Conservation (phyloP, 2,888 invertebrate species). For the Melanostoma scalare region DNA sequence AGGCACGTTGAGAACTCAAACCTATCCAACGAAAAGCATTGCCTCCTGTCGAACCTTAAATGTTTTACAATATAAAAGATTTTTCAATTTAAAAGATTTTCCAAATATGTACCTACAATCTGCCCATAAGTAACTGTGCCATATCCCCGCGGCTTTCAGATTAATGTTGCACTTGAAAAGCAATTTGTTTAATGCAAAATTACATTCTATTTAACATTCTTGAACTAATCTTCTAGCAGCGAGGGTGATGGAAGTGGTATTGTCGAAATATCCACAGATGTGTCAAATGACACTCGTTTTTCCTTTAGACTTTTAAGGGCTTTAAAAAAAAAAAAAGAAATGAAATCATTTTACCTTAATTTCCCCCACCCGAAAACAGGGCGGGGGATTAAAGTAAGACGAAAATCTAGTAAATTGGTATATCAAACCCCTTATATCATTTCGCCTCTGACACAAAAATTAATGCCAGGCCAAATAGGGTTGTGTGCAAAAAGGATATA, state of each 20-base stretch:
- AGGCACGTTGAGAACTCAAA: no score
- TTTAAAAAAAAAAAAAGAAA: constrained; percentile 1
- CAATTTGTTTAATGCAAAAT: constrained; percentile 69
- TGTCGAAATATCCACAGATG: constrained; percentile 66
- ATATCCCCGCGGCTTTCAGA: constrained; percentile 29
- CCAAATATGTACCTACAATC: no score
- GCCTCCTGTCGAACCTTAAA: no score
- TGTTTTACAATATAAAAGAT: no score
- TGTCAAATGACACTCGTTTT: constrained; percentile 55
- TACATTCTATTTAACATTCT: constrained; percentile 65
- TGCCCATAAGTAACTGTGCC: no score
- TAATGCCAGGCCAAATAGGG: constrained; percentile 64
- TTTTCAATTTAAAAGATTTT: no score
- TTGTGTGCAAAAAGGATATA: constrained; percentile 38
- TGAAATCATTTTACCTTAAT: constrained; percentile 56
- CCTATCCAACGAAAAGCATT: no score
- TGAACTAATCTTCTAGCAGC: constrained; percentile 50
- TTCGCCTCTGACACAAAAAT: constrained; percentile 65
- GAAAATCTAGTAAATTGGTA: constrained; percentile 64
- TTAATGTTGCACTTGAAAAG: constrained; percentile 66
- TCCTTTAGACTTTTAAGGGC: constrained; percentile 10
- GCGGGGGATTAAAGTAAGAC: constrained; percentile 41
- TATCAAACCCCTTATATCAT: constrained; percentile 68
- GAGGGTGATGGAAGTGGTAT: constrained; percentile 35
- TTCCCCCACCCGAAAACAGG: constrained; percentile 26